phyloP scores from a whole-genome alignment of 2,888 invertebrate genomes.

The Cerastis rubricosa region DNA sequence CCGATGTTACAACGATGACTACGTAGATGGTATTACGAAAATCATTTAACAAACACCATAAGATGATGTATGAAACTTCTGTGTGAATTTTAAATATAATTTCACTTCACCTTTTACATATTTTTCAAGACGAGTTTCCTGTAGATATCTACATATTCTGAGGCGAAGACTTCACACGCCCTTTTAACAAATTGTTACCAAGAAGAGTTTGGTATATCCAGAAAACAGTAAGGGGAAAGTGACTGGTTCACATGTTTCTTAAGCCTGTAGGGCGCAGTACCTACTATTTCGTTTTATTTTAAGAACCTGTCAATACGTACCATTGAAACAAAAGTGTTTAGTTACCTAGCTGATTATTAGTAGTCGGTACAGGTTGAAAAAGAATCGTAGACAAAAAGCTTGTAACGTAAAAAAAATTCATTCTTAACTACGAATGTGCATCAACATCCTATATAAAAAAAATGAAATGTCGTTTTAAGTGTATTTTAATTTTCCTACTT shows the following conservation, averaged over 20 bases:
- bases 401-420: not conserved
- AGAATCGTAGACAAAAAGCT: not conserved
- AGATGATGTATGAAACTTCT: not conserved
- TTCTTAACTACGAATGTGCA: not conserved
- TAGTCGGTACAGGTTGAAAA: not conserved
- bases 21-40: conserved; percentile 12
- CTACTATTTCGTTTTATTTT: not conserved
- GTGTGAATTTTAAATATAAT: conserved; percentile 19
- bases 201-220: conserved; percentile 31
- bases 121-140: conserved; percentile 26
- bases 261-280: not conserved
- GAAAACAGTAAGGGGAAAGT: conserved; percentile 26
- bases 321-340: not conserved
- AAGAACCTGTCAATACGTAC: not conserved
- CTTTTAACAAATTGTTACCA: conserved; percentile 35
- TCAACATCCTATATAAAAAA: conserved; percentile 10
- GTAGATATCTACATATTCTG: conserved; percentile 15
- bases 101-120: conserved; percentile 39
- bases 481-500: conserved; percentile 49
- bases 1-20: not conserved
- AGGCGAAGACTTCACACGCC: conserved; percentile 4
- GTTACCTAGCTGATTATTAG: not conserved
- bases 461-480: conserved; percentile 33
- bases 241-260: conserved; percentile 1
- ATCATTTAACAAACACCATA: not conserved